Conservation (phyloP, 92 coral and sea anemone genomes). For the Scolanthus callimorphus region DNA sequence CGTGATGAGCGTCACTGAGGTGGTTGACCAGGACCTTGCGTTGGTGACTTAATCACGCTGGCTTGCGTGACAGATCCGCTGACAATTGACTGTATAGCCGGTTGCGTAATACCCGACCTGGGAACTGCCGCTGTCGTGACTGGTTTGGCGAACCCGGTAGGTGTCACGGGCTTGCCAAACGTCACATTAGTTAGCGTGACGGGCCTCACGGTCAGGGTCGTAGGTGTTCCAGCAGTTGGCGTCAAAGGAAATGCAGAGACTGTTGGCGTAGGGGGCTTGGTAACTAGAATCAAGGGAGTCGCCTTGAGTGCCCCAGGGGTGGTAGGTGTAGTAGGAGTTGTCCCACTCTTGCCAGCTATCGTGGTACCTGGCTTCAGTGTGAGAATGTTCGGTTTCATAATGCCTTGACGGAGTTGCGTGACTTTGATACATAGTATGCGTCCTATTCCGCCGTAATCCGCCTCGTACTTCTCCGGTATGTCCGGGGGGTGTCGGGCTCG, state of each 20-base stretch:
- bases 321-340: conserved; percentile 75
- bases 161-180: too few relatives aligned
- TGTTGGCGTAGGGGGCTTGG: conserved; percentile 73
- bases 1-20: too few relatives aligned
- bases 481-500: conserved; percentile 89
- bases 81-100: too few relatives aligned
- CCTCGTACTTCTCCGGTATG: conserved; percentile 75
- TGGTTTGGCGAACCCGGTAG: too few relatives aligned
- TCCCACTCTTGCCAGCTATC: conserved; percentile 31
- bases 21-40: too few relatives aligned
- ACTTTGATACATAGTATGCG: conserved; percentile 75
- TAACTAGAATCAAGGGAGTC: conserved; percentile 37
- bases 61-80: too few relatives aligned
- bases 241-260: conserved; percentile 25
- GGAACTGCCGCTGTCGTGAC: too few relatives aligned
- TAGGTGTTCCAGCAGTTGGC: background rate
- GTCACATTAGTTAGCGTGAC: background rate
- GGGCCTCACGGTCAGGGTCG: too few relatives aligned
- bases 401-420: conserved; percentile 80
- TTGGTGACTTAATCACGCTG: too few relatives aligned
- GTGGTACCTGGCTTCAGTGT: too few relatives aligned
- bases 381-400: conserved; percentile 72
- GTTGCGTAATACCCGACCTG: too few relatives aligned
- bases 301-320: conserved; percentile 59
- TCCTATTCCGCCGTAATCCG: conserved; percentile 80